Base-by-base conservation (phyloP, 2,888 invertebrate species). In the Calliscelio sp. region DNA sequence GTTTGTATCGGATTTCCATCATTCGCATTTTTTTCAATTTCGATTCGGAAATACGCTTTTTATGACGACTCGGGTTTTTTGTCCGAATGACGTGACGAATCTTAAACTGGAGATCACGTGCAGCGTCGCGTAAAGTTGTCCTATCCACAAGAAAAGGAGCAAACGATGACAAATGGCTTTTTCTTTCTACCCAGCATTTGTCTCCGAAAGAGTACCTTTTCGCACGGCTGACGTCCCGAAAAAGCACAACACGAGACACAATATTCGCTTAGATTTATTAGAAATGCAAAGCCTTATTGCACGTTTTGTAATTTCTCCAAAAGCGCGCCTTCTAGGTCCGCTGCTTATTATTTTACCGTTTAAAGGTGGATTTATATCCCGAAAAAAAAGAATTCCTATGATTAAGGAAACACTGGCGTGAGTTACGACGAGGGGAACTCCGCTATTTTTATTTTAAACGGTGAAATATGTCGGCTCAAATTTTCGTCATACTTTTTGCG, bases 91-190 rank as follows among this genome's bases (percentile, higher is more conserved):
- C 71, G 70, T 81, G 81, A 77, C 75, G 65, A 68, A 70, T 81
- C 81, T 66, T 70, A 55, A 61, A 66, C 32, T 32, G 18, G 68
- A 68, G 57, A 66, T 81, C 81, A 81, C 75, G 70, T 63, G 74
- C 55, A 20, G 25, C 55, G 35, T 38, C 46, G 75, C 71, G 71
- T 38, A 66, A 81, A 77, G 57, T 74, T 81, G 74, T 68, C 25
- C 59, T 55, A 75, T 70, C 81, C 71, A 68, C 63, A 65, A 75
- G 75, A 81, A 81, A 81, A 77, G 59, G 41, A 66, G 75, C 57
- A 81, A 81, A 81, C 81, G 70, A 81, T 81, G 75, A 81, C 75
- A 81, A 75, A 81, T 81, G 71, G 63, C 75, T 81, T 71, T 65
- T 71, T 75, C 70, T 70, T 70, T 71, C 61, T 55, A n/a, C 18